Evolutionary conservation across 2,113 vertebrate genomes (phyloP).

Genomic region (Camelus bactrianus): DNA sequence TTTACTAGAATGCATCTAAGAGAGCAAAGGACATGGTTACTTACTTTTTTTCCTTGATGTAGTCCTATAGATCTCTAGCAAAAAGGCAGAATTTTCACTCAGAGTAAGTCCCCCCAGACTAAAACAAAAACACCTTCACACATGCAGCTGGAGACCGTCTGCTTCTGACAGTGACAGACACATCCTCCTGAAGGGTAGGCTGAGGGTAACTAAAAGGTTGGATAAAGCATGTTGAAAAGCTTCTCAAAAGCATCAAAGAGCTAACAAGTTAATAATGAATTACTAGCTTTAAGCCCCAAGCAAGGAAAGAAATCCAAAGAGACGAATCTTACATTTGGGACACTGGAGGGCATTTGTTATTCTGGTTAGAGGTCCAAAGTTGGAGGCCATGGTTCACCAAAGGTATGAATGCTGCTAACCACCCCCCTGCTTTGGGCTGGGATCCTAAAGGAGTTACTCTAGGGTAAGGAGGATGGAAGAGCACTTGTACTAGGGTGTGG

Average conservation of each 20-base stretch:
- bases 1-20: neutral
- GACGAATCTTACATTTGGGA: neutral
- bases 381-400: neutral
- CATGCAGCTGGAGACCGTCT: neutral
- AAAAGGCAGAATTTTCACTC: conserved; percentile 16
- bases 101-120: neutral
- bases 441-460: neutral
- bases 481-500: neutral
- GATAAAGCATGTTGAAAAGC: neutral
- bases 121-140: neutral
- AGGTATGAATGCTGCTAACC: neutral
- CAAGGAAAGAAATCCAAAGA: conserved; percentile 11
- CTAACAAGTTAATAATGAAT: neutral
- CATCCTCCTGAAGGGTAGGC: neutral
- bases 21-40: neutral
- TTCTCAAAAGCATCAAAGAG: conserved; percentile 26
- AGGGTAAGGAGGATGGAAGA: neutral
- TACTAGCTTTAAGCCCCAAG: neutral
- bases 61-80: neutral
- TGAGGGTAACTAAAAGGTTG: neutral
- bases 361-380: neutral
- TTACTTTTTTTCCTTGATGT: neutral
- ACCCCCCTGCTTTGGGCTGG: neutral
- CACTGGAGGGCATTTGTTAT: neutral
- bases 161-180: neutral